A percentile compares a stretch with the other conserved stretches of the same genome.
These are phyloP conservation scores for Ceratoteleas bidentatus DNA, from an alignment of 1,140 invertebrate species.

Conservation along the genomic window DNA sequence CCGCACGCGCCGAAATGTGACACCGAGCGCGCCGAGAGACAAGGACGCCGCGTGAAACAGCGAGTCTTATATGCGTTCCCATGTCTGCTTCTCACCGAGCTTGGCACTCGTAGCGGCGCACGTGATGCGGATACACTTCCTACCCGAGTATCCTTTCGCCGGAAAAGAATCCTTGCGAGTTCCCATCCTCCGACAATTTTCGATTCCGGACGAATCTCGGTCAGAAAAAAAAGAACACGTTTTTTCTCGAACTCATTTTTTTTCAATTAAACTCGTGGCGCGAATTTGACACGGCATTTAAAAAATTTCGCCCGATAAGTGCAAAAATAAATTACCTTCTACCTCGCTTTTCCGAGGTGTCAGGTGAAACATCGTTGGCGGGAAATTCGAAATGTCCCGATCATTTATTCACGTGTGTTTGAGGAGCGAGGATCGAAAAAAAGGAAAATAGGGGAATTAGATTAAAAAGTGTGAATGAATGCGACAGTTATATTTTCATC, in stretches of 20 bases:
- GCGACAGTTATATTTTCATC: slow-evolving; percentile 33
- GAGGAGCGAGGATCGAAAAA: not conserved
- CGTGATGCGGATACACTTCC: slow-evolving; percentile 55
- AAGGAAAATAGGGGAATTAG: not conserved
- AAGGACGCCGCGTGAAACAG: slow-evolving; percentile 35
- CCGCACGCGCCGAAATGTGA: slow-evolving; percentile 79
- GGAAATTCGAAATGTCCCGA: slow-evolving; percentile 11
- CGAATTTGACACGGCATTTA: too few relatives aligned
- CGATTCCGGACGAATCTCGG: not conserved
- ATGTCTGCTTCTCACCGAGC: slow-evolving; percentile 58
- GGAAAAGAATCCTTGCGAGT: slow-evolving; percentile 52
- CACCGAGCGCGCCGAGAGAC: slow-evolving; percentile 60
- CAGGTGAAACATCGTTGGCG: not conserved
- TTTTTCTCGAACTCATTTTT: too few relatives aligned
- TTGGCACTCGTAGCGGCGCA: slow-evolving; percentile 50
- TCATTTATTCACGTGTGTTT: not conserved
- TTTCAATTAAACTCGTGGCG: too few relatives aligned
- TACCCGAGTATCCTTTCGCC: slow-evolving; percentile 40
- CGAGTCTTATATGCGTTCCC: slow-evolving; percentile 72
- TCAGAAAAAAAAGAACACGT: too few relatives aligned
- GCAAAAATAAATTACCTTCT: not conserved
- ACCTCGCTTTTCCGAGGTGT: not conserved
- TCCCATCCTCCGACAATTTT: slow-evolving; percentile 15
- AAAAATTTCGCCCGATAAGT: not conserved
- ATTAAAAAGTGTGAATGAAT: slow-evolving; percentile 35